These are phyloP conservation scores for Subacronicta megacephala DNA, from an alignment of 2,888 invertebrate species.

Conservation along the genomic window DNA sequence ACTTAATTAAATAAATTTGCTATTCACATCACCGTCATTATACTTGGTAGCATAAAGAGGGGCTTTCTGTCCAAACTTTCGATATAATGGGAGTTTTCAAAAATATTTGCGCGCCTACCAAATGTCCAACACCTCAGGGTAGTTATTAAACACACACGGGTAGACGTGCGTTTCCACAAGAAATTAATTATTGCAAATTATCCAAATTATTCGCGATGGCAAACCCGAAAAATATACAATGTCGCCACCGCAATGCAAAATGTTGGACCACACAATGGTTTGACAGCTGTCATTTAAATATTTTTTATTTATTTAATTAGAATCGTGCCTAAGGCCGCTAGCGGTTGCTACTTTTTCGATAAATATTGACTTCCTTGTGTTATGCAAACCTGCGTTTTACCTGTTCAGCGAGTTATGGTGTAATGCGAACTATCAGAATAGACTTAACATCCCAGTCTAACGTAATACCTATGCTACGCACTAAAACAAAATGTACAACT, in stretches of 20 bases:
- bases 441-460: no score
- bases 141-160: conserved; percentile 60
- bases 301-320: conserved; percentile 31
- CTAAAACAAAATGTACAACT: no score
- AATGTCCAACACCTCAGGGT: conserved; percentile 78
- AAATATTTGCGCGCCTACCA: conserved; percentile 69
- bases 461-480: no score
- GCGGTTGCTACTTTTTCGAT: conserved; percentile 22
- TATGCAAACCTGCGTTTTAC: no score
- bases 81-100: conserved; percentile 49
- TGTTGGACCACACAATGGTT: conserved; percentile 68
- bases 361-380: conserved; percentile 5
- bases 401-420: no score
- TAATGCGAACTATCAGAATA: no score
- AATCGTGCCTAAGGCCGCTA: conserved; percentile 34
- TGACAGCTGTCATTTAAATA: conserved; percentile 72
- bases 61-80: conserved; percentile 52
- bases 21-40: conserved; percentile 47
- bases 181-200: conserved; percentile 64
- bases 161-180: conserved; percentile 55
- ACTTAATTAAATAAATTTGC: conserved; percentile 39
- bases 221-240: conserved; percentile 58
- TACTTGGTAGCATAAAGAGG: conserved; percentile 43
- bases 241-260: conserved; percentile 56
- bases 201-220: conserved; percentile 45